Conservation (phyloP, 2,113 vertebrate species). For the Nothoprocta perdicaria region DNA sequence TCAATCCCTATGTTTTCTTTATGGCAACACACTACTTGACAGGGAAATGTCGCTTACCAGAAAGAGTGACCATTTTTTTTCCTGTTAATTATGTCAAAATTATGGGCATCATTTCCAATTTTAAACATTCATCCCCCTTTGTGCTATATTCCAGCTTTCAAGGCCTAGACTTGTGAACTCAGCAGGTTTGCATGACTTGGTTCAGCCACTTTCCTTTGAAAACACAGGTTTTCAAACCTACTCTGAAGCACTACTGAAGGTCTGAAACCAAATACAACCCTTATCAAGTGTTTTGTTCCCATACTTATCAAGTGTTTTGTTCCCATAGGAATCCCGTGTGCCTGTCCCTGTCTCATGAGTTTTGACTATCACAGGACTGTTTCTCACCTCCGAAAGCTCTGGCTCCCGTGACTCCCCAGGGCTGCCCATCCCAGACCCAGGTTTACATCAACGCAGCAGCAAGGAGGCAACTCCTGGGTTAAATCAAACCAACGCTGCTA, state of each 20-base stretch:
- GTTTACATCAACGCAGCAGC: not conserved
- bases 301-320: not conserved
- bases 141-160: rapidly evolving
- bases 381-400: not conserved
- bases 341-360: not conserved
- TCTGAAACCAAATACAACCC: not conserved
- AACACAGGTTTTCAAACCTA: not conserved
- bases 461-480: not conserved
- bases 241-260: not conserved
- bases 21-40: not conserved
- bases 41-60: not conserved
- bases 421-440: not conserved
- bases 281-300: not conserved
- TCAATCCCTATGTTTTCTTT: not conserved
- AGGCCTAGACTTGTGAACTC: not conserved
- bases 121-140: not conserved
- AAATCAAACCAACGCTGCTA: not conserved
- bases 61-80: not conserved
- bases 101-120: not conserved
- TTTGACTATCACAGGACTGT: not conserved
- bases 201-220: not conserved
- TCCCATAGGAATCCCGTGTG: not conserved
- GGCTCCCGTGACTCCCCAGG: not conserved
- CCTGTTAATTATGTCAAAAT: not conserved
- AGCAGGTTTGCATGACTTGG: not conserved